A percentile compares a stretch with the other conserved stretches of the same genome.
phyloP scores from a whole-genome alignment of 2,888 invertebrate species.

The Nemotelus nigrinus region DNA sequence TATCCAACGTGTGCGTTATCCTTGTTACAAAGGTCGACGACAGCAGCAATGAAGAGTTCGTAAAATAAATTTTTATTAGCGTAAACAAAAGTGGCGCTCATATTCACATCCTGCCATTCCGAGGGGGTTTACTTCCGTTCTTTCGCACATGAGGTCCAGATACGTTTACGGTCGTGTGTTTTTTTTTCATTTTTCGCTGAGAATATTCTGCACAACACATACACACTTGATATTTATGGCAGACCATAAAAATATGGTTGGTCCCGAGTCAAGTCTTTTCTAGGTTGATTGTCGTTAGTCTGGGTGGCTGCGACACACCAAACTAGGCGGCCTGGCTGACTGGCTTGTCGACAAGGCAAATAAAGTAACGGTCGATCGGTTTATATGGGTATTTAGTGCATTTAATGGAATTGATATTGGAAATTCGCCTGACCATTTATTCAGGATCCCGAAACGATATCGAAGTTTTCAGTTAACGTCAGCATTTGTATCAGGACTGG shows the following conservation, averaged over 20 bases:
- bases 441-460: constrained; percentile 16
- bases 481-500: constrained; percentile 23
- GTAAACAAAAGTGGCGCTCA: constrained; percentile 43
- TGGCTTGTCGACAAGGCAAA: constrained; percentile 44
- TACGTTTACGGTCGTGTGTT: constrained; percentile 1
- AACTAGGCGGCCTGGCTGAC: background rate
- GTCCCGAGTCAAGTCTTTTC: background rate
- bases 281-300: background rate
- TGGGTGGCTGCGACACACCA: background rate
- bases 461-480: constrained; percentile 41
- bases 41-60: constrained; percentile 45
- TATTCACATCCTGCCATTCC: constrained; percentile 18
- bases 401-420: constrained; percentile 42
- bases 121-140: background rate
- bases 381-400: constrained; percentile 44
- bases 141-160: background rate
- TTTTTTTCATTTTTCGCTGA: background rate
- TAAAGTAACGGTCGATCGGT: constrained; percentile 41
- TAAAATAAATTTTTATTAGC: constrained; percentile 45
- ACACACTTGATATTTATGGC: constrained; percentile 44
- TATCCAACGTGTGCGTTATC: constrained; percentile 27
- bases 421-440: constrained; percentile 28
- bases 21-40: constrained; percentile 43
- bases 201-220: constrained; percentile 33
- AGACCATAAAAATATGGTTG: constrained; percentile 42